A percentile compares a stretch with the other conserved stretches of the same genome.
Evolutionary conservation across 2,113 vertebrate genomes (phyloP).

Genomic region (Scatophagus argus): DNA sequence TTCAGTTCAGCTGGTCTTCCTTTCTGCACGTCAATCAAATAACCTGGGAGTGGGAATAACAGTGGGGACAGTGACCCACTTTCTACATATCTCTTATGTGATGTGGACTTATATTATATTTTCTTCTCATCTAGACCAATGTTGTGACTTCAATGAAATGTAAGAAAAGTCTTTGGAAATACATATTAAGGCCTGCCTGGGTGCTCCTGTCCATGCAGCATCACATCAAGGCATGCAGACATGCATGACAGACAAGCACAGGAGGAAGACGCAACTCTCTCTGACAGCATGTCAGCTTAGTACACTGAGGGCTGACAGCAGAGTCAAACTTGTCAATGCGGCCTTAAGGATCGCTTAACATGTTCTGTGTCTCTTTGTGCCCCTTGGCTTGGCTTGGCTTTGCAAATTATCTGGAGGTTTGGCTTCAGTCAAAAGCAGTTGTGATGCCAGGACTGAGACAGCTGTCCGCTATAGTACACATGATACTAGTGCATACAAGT

Average conservation of each 20-base stretch:
- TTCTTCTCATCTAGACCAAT: background rate
- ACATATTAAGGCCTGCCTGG: slow-evolving; percentile 23
- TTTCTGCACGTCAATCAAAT: slow-evolving; percentile 31
- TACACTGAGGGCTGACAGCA: slow-evolving; percentile 42
- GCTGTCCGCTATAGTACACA: background rate
- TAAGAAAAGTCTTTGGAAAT: slow-evolving; percentile 2
- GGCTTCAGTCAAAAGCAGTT: slow-evolving; percentile 24
- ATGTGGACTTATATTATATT: background rate
- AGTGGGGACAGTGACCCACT: background rate
- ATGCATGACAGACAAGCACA: slow-evolving; percentile 31
- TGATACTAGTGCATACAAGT: background rate
- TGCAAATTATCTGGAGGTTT: slow-evolving; percentile 20
- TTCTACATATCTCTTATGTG: background rate
- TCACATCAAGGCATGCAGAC: slow-evolving; percentile 14
- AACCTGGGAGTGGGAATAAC: background rate
- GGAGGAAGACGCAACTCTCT: slow-evolving; percentile 29
- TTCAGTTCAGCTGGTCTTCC: background rate
- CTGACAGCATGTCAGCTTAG: slow-evolving; percentile 46
- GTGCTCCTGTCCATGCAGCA: slow-evolving; percentile 21
- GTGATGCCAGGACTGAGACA: slow-evolving; percentile 9
- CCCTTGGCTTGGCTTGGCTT: slow-evolving; percentile 6
- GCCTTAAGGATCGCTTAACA: slow-evolving; percentile 29
- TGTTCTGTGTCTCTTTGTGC: slow-evolving; percentile 26
- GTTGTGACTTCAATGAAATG: background rate
- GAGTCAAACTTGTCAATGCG: slow-evolving; percentile 41